Base-by-base conservation (phyloP, 1,140 invertebrate species). In the Hermatobates lingyangjiaoensis region DNA sequence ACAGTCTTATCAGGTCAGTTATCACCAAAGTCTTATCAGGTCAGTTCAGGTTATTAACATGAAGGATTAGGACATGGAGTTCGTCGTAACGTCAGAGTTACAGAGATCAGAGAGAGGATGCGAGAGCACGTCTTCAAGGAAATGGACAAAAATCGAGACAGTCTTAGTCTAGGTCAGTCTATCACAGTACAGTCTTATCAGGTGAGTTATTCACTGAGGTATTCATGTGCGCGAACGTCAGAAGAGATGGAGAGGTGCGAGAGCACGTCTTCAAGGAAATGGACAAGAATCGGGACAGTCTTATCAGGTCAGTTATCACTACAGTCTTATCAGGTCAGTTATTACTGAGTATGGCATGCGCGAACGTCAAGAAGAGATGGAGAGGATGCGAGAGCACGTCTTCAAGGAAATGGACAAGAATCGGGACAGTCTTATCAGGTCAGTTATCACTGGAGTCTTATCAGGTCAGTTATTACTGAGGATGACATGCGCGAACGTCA, bases 221-320 rank as follows among this genome's bases (percentile, higher is more conserved):
- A n/a, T n/a, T n/a, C n/a, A n/a, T n/a, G n/a, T n/a, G n/a, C n/a
- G n/a, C n/a, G n/a, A n/a, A n/a, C n/a, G n/a, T n/a, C 79, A 1
- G 94, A 98, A 67, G 95, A 99, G 67, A 95, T 96, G 87, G 88
- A 97, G 67, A 70, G 94, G 50, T 99, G 96, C 71, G 95, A 34
- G 93, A 98, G 63, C 91, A 97, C 62, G 86, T 98, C 2, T 92
- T 97, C 62, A 79, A 77, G 57, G 91, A 97, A 66, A 80, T 84
- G 45, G 95, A 98, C 66, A 73, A 71, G 14, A 88, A 99, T 63
- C 73, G 76, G 44, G 93, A 98, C 66, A 76, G 81, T n/a, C 68
- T 98, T 7, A 93, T 99, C 45, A 75, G 72, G 75, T 76, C 61
- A 59, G 28, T 39, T n/a, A n/a, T n/a, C n/a, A n/a, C n/a, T n/a